Percentiles rank a stretch among this genome's conserved stretches.
phyloP scores from a whole-genome alignment of 1,140 invertebrate species.

The Bombus confusus region DNA sequence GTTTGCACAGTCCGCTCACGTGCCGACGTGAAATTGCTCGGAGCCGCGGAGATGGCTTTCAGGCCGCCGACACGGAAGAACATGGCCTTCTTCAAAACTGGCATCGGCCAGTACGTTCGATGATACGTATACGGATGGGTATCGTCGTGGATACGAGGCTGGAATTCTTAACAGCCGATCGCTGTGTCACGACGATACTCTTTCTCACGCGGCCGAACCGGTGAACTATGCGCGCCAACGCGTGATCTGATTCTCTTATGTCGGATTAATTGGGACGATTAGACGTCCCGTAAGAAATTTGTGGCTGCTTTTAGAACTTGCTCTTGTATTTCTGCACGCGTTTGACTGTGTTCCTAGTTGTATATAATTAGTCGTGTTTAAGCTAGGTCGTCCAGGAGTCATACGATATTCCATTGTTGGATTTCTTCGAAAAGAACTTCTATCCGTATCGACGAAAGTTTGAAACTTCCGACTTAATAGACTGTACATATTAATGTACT shows the following conservation, averaged over 20 bases:
- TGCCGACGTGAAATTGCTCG: slow-evolving; percentile 76
- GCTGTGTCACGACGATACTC: background rate
- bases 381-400: background rate
- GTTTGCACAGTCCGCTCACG: slow-evolving; percentile 79
- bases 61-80: slow-evolving; percentile 69
- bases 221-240: slow-evolving; percentile 9
- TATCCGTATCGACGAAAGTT: background rate
- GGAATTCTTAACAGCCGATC: slow-evolving; percentile 55
- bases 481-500: background rate
- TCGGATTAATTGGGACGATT: slow-evolving; percentile 28
- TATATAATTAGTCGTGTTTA: background rate
- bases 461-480: no score
- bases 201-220: slow-evolving; percentile 40
- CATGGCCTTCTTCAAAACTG: slow-evolving; percentile 49
- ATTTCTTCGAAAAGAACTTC: background rate
- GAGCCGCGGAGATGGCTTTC: slow-evolving; percentile 60
- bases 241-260: slow-evolving; percentile 23
- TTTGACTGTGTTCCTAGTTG: background rate
- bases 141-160: slow-evolving; percentile 40
- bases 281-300: background rate
- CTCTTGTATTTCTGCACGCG: no score
- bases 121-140: slow-evolving; percentile 24
- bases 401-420: background rate
- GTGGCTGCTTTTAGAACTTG: background rate
- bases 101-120: slow-evolving; percentile 33